Conservation (phyloP, 1,140 invertebrate genomes). For the Aethina tumida region DNA sequence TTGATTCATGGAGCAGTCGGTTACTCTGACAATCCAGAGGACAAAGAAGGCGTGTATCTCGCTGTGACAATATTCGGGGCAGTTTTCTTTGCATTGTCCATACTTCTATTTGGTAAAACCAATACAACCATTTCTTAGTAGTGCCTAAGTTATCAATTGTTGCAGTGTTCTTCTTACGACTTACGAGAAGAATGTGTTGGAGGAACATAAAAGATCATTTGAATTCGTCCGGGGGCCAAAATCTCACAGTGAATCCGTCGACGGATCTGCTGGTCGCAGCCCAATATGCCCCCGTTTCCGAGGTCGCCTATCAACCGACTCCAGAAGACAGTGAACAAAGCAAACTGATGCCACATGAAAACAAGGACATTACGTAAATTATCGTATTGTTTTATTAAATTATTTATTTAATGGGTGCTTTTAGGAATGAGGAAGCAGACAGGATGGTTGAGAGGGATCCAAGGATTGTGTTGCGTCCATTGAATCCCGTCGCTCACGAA, state of each 20-base stretch:
- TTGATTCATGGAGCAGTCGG: constrained; percentile 28
- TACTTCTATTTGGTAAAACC: constrained; percentile 29
- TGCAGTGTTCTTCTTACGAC: constrained; percentile 26
- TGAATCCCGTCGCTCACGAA: constrained; percentile 40
- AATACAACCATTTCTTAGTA: background rate
- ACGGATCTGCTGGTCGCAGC: constrained; percentile 58
- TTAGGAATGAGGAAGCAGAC: constrained; percentile 53
- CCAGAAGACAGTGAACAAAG: constrained; percentile 51
- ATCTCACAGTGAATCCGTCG: constrained; percentile 48
- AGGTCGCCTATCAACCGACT: constrained; percentile 49
- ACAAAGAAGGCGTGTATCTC: constrained; percentile 24
- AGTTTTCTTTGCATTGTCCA: constrained; percentile 24
- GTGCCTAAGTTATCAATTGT: background rate
- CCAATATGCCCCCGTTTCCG: constrained; percentile 56
- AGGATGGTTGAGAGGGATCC: constrained; percentile 56
- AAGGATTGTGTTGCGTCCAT: constrained; percentile 49
- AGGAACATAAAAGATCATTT: constrained; percentile 27
- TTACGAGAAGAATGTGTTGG: constrained; percentile 28
- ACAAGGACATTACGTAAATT: constrained; percentile 42
- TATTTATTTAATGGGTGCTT: constrained; percentile 24
- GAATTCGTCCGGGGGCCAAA: constrained; percentile 26
- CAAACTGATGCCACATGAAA: constrained; percentile 53
- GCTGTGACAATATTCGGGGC: constrained; percentile 28
- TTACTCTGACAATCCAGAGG: constrained; percentile 25
- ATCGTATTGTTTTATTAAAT: constrained; percentile 2